Evolutionary conservation across 2,113 vertebrate genomes (phyloP), one percentile per base, ranked within the genome.

Genomic region (Balaenoptera acutorostrata): DNA sequence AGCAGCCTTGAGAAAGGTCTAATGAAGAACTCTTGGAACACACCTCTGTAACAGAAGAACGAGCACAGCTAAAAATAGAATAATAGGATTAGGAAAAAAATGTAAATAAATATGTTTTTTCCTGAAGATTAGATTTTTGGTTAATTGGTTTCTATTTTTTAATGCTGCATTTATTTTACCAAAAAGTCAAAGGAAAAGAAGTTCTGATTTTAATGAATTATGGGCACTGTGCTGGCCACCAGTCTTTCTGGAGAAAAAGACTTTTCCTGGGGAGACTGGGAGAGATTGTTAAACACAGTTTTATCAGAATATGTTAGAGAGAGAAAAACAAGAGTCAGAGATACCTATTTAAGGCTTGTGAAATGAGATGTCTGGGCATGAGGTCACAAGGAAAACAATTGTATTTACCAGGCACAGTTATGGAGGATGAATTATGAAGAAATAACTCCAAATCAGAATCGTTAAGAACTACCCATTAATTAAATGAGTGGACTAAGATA

Each of bases 171-270:
- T 46, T 55, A 59, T 91, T 93, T 72, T 78, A 81, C 6, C 13
- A 77, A 89, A 36, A 93, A 75, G 5, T 64, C 27, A 81, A 95
- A 74, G 21, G 3, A 90, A 91, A 68, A 72, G n/a, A 77, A 68
- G 46, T 63, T 33, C 2, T 49, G 9, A n/a, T 85, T 69, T 46
- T 78, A 39, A 44, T 74, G 41, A 77, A 69, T 21, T 8, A 12
- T 46, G 82, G 17, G 46, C 31, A 63, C 2, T 21, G 1, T 14
- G 5, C 44, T 46, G 31, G 1, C 3, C 13, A 61, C 6, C 7
- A n/a, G 5, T 8, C 15, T 69, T 66, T 15, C 13, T 66, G 29
- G 4, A 81, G 8, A 63, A 14, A 3, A 74, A 44, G 1, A 0
- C 8, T n/a, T 84, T 89, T 39, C 31, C 13, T 61, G 33, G 8